Conservation (phyloP, 2,888 invertebrate species). For the Rhagonycha lutea region DNA sequence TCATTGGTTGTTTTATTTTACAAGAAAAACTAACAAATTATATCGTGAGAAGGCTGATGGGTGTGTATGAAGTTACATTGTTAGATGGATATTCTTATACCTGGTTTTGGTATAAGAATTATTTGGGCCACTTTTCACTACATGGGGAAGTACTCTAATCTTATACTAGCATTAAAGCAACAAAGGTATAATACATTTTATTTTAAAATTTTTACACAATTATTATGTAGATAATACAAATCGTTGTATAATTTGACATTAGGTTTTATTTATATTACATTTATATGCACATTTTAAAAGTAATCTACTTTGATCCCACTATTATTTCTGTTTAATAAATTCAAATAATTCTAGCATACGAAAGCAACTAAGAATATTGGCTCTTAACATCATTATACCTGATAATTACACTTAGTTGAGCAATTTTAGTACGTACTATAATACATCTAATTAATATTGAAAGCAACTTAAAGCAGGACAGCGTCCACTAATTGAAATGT, state of each 20-base stretch:
- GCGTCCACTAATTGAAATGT: neutral
- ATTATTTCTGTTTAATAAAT: conserved; percentile 17
- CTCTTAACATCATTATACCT: conserved; percentile 3
- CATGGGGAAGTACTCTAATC: no score
- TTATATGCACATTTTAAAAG: conserved; percentile 12
- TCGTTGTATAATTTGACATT: conserved; percentile 26
- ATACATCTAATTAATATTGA: neutral
- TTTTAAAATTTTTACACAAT: conserved; percentile 28
- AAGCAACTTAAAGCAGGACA: neutral
- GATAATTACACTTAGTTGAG: conserved; percentile 23
- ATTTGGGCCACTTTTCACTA: no score
- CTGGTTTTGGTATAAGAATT: no score
- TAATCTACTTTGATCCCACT: conserved; percentile 35
- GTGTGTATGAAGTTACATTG: no score
- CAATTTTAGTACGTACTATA: conserved; percentile 15
- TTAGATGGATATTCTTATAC: no score
- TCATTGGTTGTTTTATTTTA: neutral
- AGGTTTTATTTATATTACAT: conserved; percentile 5
- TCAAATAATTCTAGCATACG: conserved; percentile 14
- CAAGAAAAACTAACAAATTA: neutral
- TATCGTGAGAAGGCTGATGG: no score
- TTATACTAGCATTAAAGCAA: no score
- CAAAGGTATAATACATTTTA: neutral
- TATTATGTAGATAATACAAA: conserved; percentile 26
- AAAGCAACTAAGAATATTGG: conserved; percentile 12